Base-by-base conservation (phyloP, 2,113 vertebrate species). In the Cochlearius cochlearius region DNA sequence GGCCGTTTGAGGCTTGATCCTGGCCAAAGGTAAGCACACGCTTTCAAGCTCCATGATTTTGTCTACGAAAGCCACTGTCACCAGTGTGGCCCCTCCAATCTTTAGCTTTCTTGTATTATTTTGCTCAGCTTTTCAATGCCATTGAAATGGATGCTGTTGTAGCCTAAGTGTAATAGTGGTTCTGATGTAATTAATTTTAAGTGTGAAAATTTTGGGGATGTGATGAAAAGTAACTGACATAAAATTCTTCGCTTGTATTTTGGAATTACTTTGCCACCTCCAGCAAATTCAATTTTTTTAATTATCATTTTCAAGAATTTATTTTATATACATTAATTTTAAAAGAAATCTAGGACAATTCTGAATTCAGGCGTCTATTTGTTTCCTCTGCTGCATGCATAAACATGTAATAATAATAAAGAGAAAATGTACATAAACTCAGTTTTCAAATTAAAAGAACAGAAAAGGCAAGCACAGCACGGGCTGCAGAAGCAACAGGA, bases 401-500 rank as follows among this genome's bases (percentile, higher is more conserved):
- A 75, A 89, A 59, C 22, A 49, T 29, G 13, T 55, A 67, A 49
- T 16, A 62, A 49, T 32, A 90, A 79, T 55, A 85, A 90, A 79
- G 13, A 59, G 6, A 63, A 77, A 79, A 72, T 38, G 39, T 52
- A 38, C 29, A 29, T 83, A 84, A 90, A 88, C 30, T 10, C 53
- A 69, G 79, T 49, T 92, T 95, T 95, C 36, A 88, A 88, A 82
- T 58, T 39, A 94, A 97, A 98, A 96, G 91, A 92, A 96, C 97
- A 91, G 94, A 94, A 94, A 80, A 82, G 94, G 87, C 96, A 97
- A 98, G 98, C 96, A 98, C 98, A 98, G 98, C 98, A 97, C 78
- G 97, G 97, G 97, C 97, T 96, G 92, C 98, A 98, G 98, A 98
- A 98, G 98, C 98, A 98, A 98, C 97, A 98, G 95, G 98, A 98